phyloP scores from a whole-genome alignment of 2,113 vertebrate genomes.

The Hippopotamus amphibius region DNA sequence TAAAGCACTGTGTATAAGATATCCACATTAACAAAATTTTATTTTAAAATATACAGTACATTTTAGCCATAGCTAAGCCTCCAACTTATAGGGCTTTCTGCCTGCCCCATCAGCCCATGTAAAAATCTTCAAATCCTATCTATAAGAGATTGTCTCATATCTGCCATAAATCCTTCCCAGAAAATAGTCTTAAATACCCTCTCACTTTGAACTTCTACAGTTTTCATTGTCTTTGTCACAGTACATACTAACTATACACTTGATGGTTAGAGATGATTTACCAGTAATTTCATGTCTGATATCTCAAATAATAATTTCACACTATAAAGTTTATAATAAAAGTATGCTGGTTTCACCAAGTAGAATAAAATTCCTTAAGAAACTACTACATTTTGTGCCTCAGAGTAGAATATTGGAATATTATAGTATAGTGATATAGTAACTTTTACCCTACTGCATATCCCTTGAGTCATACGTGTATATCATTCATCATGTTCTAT shows the following conservation, averaged over 20 bases:
- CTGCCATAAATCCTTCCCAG: not conserved
- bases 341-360: not conserved
- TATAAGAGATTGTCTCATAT: not conserved
- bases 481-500: not conserved
- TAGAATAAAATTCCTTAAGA: constrained; percentile 43
- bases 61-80: not conserved
- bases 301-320: constrained; percentile 24
- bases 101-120: not conserved
- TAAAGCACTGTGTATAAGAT: not conserved
- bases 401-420: not conserved
- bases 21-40: constrained; percentile 15
- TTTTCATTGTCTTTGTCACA: constrained; percentile 33
- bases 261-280: not conserved
- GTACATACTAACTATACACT: not conserved
- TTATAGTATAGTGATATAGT: not conserved
- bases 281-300: not conserved
- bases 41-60: not conserved
- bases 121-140: not conserved
- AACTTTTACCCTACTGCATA: not conserved
- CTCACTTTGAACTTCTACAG: constrained; percentile 19
- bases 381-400: not conserved
- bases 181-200: constrained; percentile 21
- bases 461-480: not conserved
- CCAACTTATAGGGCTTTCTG: not conserved
- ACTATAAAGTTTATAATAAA: constrained; percentile 16